Conservation (phyloP, 2,888 invertebrate genomes). For the Sarcophaga carnaria region DNA sequence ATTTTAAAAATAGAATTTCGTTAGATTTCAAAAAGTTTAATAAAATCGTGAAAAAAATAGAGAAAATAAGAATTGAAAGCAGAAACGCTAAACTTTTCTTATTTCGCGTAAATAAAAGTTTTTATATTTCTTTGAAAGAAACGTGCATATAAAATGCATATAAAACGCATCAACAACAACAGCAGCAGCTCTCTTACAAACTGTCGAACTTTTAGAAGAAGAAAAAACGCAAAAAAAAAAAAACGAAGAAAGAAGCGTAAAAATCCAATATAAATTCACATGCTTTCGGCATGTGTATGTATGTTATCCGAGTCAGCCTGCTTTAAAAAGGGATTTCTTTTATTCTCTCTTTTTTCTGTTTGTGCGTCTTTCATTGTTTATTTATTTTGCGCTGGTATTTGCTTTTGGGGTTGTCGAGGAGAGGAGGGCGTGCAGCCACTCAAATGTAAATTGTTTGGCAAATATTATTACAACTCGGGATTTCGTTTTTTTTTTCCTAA, state of each 20-base stretch:
- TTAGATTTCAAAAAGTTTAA: neutral
- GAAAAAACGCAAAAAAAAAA: neutral
- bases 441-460: constrained; percentile 78
- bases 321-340: constrained; percentile 38
- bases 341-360: neutral
- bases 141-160: constrained; percentile 55
- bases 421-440: constrained; percentile 50
- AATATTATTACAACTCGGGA: constrained; percentile 78
- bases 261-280: constrained; percentile 63
- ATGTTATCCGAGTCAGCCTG: constrained; percentile 26
- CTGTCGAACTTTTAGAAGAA: constrained; percentile 38
- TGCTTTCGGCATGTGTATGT: constrained; percentile 42
- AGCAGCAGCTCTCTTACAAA: neutral
- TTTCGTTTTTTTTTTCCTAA: constrained; percentile 61
- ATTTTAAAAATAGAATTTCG: constrained; percentile 25
- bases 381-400: constrained; percentile 25
- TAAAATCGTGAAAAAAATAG: constrained; percentile 4
- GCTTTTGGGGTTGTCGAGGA: neutral
- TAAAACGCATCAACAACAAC: constrained; percentile 45
- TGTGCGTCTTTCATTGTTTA: constrained; percentile 28
- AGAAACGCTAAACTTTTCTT: constrained; percentile 57
- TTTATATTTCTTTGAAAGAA: constrained; percentile 17
- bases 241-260: neutral
- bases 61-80: neutral
- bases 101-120: constrained; percentile 67